Percentiles rank a stretch among this genome's conserved stretches.
Conservation (phyloP, 2,888 invertebrate species). For the Hartigia nigra region DNA sequence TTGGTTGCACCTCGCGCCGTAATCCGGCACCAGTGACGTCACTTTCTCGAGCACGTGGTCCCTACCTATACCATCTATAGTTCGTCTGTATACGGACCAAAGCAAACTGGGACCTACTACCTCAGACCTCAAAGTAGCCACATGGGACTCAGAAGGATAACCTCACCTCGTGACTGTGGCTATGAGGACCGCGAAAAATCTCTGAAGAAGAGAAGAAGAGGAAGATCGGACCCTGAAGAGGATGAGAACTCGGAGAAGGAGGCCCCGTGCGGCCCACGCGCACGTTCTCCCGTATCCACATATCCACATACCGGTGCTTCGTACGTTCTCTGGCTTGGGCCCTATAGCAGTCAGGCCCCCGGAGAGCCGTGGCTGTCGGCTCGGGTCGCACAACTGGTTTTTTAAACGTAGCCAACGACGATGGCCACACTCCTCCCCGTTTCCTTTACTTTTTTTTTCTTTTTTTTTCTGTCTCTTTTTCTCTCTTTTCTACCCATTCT, state of each 20-base stretch:
- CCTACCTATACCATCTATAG: neutral
- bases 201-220: constrained; percentile 13
- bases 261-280: constrained; percentile 64
- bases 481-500: constrained; percentile 22
- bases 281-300: constrained; percentile 30
- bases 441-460: constrained; percentile 16
- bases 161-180: neutral
- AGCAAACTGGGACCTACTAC: neutral
- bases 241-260: constrained; percentile 23
- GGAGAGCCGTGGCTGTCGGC: constrained; percentile 49
- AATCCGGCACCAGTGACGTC: constrained; percentile 29
- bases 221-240: constrained; percentile 3
- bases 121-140: neutral
- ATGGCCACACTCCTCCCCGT: constrained; percentile 51
- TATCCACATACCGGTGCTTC: neutral
- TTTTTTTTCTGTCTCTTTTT: constrained; percentile 5
- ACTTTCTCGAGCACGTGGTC: neutral
- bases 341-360: constrained; percentile 26
- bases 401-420: constrained; percentile 62
- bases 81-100: neutral
- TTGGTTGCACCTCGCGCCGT: constrained; percentile 49
- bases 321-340: neutral
- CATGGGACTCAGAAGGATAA: neutral
- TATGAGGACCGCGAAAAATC: constrained; percentile 15
- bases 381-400: constrained; percentile 65